These are phyloP conservation scores for Dicaeum eximium DNA, from an alignment of 2,113 vertebrate genomes.

Conservation along the genomic window DNA sequence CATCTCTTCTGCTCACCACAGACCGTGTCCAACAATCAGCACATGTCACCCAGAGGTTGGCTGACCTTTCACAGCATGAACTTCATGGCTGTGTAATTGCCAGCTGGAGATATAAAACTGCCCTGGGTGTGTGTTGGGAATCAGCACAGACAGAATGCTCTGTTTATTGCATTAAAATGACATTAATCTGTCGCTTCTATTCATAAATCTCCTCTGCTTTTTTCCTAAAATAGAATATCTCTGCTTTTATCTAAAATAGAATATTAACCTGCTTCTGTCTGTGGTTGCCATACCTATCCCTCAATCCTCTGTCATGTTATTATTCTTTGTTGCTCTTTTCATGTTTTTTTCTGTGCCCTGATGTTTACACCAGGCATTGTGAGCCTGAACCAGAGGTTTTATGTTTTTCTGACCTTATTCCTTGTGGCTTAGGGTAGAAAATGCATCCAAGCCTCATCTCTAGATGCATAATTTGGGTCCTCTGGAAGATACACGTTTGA, in stretches of 20 bases:
- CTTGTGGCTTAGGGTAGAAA: not conserved
- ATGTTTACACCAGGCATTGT: not conserved
- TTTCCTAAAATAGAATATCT: not conserved
- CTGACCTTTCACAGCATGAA: not conserved
- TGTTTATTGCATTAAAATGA: not conserved
- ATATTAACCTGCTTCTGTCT: not conserved
- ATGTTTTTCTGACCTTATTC: not conserved
- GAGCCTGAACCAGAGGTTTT: not conserved
- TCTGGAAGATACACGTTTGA: not conserved
- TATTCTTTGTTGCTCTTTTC: not conserved
- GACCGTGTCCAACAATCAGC: not conserved
- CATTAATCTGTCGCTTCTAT: not conserved
- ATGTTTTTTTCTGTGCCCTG: not conserved
- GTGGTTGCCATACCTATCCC: not conserved
- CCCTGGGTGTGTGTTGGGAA: not conserved
- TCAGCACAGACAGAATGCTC: not conserved
- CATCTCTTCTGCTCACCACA: not conserved
- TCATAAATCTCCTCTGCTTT: not conserved
- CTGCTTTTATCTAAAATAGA: not conserved
- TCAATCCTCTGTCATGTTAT: not conserved
- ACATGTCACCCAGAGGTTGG: not conserved
- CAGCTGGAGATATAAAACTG: not conserved
- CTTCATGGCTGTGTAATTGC: not conserved
- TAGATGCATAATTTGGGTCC: not conserved
- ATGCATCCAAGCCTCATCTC: not conserved